A percentile compares a stretch with the other conserved stretches of the same genome.
Conservation (phyloP, 1,140 invertebrate species). For the Lineus longissimus region DNA sequence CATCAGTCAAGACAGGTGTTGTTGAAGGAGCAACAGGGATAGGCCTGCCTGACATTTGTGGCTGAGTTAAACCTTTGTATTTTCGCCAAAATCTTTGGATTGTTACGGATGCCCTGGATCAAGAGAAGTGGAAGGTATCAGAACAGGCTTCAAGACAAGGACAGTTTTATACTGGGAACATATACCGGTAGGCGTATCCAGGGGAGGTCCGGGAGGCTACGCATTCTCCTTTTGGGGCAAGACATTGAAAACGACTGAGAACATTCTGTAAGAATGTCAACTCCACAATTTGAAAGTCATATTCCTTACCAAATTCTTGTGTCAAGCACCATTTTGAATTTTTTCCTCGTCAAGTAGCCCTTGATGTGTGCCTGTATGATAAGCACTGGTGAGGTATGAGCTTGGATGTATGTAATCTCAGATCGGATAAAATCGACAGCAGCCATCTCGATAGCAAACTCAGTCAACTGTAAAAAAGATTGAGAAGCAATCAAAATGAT, state of each 20-base stretch:
- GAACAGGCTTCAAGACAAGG: too few species aligned
- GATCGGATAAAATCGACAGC: conserved; percentile 10
- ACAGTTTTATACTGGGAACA: too few species aligned
- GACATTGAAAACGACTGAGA: too few species aligned
- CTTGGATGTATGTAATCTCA: conserved; percentile 39
- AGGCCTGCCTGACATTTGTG: background rate
- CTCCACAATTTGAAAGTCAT: too few species aligned
- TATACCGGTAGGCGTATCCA: too few species aligned
- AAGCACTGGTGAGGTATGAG: conserved; percentile 47
- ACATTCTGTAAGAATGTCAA: too few species aligned
- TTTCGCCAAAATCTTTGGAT: conserved; percentile 10
- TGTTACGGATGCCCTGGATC: conserved; percentile 6
- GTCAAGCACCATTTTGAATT: conserved; percentile 18
- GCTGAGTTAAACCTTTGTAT: conserved; percentile 6
- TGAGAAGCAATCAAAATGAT: too few species aligned
- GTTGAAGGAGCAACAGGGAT: conserved; percentile 27
- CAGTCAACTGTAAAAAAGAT: too few species aligned
- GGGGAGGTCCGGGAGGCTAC: too few species aligned
- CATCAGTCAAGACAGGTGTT: conserved; percentile 13
- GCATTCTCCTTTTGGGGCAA: too few species aligned
- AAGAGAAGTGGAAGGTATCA: background rate
- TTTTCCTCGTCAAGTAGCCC: conserved; percentile 38
- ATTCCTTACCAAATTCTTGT: conserved; percentile 15
- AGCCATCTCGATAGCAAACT: too few species aligned
- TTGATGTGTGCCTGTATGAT: conserved; percentile 45